Evolutionary conservation across 2,113 vertebrate genomes (phyloP), one percentile per base, ranked within the genome.

Genomic region (Megaceryle maxima): DNA sequence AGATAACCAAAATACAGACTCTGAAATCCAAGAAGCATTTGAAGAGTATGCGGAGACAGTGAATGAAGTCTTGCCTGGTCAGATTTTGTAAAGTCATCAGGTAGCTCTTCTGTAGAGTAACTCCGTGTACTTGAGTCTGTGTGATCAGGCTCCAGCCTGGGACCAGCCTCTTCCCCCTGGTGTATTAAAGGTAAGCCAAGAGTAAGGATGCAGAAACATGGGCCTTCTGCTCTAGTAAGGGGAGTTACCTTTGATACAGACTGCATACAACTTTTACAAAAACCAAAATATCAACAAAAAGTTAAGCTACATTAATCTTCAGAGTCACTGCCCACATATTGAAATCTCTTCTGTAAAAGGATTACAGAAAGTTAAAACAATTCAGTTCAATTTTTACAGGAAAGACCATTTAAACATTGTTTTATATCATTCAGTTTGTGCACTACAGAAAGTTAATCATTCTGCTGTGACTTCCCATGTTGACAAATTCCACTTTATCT

Each of bases 111-210:
- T 87, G 87, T 64, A 57, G 96, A 90, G 87, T 94, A 97, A 85
- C 84, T 87, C 90, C 46, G 96, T 4, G 96, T 85, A 90, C 98
- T 96, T 88, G 98, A 96, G 75, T 95, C 98, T 57, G 96, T 76
- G 50, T 91, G 97, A 81, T 98, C 98, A 43, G 97, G 70, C 17
- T 97, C 91, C 16, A 95, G 93, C 68, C 95, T 63, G 33, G 96
- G 60, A 97, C 86, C 91, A 94, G 98, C 97, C 92, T 98, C 98
- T 97, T 98, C 97, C 96, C 97, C 97, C 99, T 99, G 51, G 22
- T 29, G 64, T 4, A 44, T 37, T 24, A 73, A 70, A 96, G 48
- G 66, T 24, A 90, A 88, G 96, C 85, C 68, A 79, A 43, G 29
- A 82, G 10, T 64, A 39, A 74, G 59, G 2, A 57, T 56, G n/a